Base-by-base conservation (phyloP, 2,113 vertebrate species). In the Chionodraco myersi region DNA sequence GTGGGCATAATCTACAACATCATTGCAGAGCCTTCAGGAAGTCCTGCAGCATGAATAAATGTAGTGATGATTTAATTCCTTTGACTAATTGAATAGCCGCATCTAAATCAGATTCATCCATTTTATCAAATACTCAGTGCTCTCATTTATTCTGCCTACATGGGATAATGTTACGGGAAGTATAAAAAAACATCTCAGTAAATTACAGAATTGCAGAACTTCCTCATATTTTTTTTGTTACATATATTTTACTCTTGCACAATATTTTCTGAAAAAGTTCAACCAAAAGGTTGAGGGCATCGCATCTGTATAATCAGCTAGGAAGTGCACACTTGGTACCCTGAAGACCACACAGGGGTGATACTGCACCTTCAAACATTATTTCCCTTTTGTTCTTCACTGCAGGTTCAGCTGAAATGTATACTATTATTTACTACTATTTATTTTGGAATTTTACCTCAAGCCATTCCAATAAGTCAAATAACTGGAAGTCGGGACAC, bases 41-140 rank as follows among this genome's bases (percentile, higher is more conserved):
- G 52, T 47, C 49, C 6, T 23, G 52, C 52, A 51, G 45, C 8
- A 13, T 59, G 3, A 72, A 18, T 49, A 9, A 70, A 72, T 9
- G n/a, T 9, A n/a, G 36, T 26, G 62, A 64, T 44, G 2, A 45
- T 54, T 82, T 63, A 3, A 67, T 64, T 67, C 47, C 66, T 3
- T 11, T 13, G 8, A 23, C 48, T 54, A 34, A 65, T 58, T 59
- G 30, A 54, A 76, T 36, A 56, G 59, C 62, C 56, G 44, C 13
- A 59, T 54, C 66, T 60, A 4, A 5, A 59, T 51, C 60, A 14
- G 53, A 72, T 56, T 83, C 30, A 68, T 16, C 18, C 57, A 44
- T 74, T 61, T 57, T 67, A 79, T 87, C 14, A 63, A 53, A 51
- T 65, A 34, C 65, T 49, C 71, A 10, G 47, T 54, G 59, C 34